Conservation (phyloP, 2,113 vertebrate species). For the Trichomycterus rosablanca region DNA sequence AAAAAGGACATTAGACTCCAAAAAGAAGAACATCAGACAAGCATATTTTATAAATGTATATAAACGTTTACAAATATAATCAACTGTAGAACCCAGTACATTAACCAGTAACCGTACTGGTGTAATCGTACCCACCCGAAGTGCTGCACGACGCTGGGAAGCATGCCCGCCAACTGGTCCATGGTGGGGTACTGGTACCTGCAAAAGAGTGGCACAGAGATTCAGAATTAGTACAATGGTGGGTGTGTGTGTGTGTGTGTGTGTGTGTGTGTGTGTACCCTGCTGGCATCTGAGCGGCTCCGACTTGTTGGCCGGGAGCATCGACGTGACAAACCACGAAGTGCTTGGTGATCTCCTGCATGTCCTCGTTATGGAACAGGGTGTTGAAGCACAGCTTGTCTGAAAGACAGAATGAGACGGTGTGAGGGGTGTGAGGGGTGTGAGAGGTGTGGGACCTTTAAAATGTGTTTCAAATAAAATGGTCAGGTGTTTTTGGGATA, state of each 20-base stretch:
- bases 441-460: too few relatives aligned
- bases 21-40: too few relatives aligned
- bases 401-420: conserved; percentile 60
- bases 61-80: too few relatives aligned
- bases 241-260: neutral
- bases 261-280: conserved; percentile 68
- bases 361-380: conserved; percentile 95
- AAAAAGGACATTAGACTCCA: too few relatives aligned
- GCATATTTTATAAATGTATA: too few relatives aligned
- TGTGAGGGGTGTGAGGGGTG: too few relatives aligned
- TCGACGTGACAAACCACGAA: conserved; percentile 96
- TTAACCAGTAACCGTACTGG: too few relatives aligned
- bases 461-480: too few relatives aligned
- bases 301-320: conserved; percentile 84
- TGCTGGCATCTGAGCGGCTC: conserved; percentile 87
- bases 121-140: conserved; percentile 81
- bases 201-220: conserved; percentile 21
- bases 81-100: too few relatives aligned
- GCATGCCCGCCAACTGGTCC: conserved; percentile 94
- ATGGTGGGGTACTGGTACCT: conserved; percentile 97
- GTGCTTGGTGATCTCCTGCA: conserved; percentile 98
- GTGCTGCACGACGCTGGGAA: conserved; percentile 91
- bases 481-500: too few relatives aligned
- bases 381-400: conserved; percentile 97
- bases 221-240: neutral